Evolutionary conservation across 2,113 vertebrate genomes (phyloP).

Genomic region (Limnothrissa miodon): DNA sequence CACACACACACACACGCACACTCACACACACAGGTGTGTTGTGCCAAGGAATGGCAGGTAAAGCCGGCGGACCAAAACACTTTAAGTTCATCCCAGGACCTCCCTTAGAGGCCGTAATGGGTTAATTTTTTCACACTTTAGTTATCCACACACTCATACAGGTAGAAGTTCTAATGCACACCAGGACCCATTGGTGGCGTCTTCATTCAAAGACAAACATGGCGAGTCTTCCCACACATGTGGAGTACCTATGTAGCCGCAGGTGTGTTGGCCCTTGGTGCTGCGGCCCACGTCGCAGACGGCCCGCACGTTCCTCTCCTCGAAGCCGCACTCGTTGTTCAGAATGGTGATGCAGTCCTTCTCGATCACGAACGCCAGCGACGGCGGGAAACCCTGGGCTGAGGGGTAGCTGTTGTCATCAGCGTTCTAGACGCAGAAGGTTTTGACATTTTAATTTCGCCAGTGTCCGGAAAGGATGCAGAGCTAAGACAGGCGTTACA

Average conservation of each 20-base stretch:
- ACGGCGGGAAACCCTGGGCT: slow-evolving; percentile 44
- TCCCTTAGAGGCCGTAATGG: too few species aligned
- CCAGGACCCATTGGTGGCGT: too few species aligned
- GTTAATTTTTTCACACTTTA: too few species aligned
- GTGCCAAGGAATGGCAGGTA: not conserved
- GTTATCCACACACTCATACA: too few species aligned
- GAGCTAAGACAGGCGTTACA: not conserved
- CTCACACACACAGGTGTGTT: not conserved
- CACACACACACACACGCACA: too few species aligned
- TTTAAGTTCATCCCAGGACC: too few species aligned
- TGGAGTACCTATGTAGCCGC: slow-evolving; percentile 52
- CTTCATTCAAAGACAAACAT: too few species aligned
- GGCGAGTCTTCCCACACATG: too few species aligned
- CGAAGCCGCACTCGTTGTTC: slow-evolving; percentile 75
- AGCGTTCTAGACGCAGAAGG: slow-evolving; percentile 64
- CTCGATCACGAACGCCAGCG: slow-evolving; percentile 73
- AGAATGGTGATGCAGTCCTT: slow-evolving; percentile 69
- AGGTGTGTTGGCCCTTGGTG: slow-evolving; percentile 78
- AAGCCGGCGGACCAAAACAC: not conserved
- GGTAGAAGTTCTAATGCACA: too few species aligned
- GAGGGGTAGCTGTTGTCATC: slow-evolving; percentile 73
- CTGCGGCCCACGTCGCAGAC: slow-evolving; percentile 77
- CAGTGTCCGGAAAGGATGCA: not conserved
- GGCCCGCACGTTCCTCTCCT: slow-evolving; percentile 70
- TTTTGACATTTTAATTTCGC: not conserved